Percentiles rank a stretch among this genome's conserved stretches.
phyloP scores from a whole-genome alignment of 2,888 invertebrate species.

The Lithophane semibrunnea region DNA sequence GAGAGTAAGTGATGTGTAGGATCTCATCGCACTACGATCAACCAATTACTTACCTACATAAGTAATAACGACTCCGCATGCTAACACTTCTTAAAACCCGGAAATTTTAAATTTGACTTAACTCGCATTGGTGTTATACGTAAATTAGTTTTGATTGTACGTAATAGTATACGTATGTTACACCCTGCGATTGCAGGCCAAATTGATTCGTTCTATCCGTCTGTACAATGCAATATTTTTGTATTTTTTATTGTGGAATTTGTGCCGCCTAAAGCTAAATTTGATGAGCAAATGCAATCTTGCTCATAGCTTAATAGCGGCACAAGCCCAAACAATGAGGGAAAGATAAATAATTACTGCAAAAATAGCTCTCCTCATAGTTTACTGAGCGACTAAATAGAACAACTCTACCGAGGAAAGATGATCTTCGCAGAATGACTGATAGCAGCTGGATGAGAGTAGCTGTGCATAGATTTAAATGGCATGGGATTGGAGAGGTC shows the following conservation, averaged over 20 bases:
- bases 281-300: neutral
- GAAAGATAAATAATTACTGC: neutral
- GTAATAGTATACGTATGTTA: conserved; percentile 2
- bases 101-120: neutral
- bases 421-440: neutral
- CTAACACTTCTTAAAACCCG: conserved; percentile 22
- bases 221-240: neutral
- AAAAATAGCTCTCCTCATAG: neutral
- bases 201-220: conserved; percentile 46
- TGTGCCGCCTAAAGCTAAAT: neutral
- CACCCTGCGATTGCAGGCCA: conserved; percentile 8
- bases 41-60: conserved; percentile 14
- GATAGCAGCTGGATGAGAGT: neutral
- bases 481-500: neutral
- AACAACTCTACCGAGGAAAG: neutral
- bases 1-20: conserved; percentile 2
- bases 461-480: neutral
- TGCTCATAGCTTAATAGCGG: neutral
- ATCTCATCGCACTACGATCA: conserved; percentile 27
- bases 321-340: neutral
- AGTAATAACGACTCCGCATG: conserved; percentile 18
- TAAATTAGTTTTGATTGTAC: conserved; percentile 24
- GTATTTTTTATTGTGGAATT: conserved; percentile 21
- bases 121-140: neutral
- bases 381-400: neutral